These are phyloP conservation scores for Caenorhabditis sulstoni DNA, from an alignment of 2,888 invertebrate genomes.

Conservation along the genomic window DNA sequence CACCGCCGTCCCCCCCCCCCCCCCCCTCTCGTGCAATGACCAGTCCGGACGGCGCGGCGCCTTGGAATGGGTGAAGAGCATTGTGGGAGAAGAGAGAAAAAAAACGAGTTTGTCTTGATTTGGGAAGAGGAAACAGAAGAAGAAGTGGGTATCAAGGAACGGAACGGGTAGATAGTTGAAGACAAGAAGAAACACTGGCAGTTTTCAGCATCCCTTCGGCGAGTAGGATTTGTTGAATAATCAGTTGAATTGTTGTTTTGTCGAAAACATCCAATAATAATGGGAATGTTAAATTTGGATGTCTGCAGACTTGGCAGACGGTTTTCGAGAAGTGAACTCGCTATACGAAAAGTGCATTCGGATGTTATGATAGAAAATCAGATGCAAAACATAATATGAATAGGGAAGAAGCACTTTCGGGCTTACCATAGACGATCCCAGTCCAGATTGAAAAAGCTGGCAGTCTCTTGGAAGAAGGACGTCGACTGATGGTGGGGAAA, in stretches of 20 bases:
- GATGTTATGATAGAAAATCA: not conserved
- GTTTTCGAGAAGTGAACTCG: not conserved
- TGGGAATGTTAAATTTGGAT: no score
- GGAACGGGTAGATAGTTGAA: not conserved
- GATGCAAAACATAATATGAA: not conserved
- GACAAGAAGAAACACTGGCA: no score
- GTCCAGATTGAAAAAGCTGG: conserved; percentile 59
- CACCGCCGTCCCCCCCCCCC: no score
- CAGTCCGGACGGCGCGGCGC: conserved; percentile 38
- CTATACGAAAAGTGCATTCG: not conserved
- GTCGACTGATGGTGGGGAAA: conserved; percentile 65
- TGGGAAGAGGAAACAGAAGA: conserved; percentile 2
- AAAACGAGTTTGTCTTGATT: conserved; percentile 28
- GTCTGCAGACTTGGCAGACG: no score
- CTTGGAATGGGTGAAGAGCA: conserved; percentile 39
- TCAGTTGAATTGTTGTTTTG: no score
- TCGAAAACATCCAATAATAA: conserved; percentile 3
- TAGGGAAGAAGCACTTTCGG: not conserved
- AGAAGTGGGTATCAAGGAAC: not conserved
- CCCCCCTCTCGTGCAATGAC: conserved; percentile 20
- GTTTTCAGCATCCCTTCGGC: not conserved
- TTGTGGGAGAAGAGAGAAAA: conserved; percentile 9
- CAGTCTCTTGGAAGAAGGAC: conserved; percentile 62
- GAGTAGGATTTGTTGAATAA: not conserved
- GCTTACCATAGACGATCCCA: conserved; percentile 62